These are phyloP conservation scores for Lasioglossum pauxillum DNA, from an alignment of 2,888 invertebrate species.

Conservation along the genomic window DNA sequence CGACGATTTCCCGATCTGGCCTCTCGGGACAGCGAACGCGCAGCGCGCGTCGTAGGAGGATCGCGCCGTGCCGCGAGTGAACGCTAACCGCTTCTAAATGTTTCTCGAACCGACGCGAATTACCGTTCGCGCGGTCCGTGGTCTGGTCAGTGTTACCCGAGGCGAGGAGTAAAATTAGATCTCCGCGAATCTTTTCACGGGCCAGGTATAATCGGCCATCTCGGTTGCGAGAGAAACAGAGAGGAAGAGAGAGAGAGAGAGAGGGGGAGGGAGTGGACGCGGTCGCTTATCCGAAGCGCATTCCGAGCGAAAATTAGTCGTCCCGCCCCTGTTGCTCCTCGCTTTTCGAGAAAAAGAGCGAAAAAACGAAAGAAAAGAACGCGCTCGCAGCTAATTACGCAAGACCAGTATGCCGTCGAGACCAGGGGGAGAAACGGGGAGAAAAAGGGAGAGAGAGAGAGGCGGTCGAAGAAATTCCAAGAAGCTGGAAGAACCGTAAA, in stretches of 20 bases:
- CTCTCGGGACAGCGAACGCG: conserved; percentile 9
- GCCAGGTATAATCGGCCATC: conserved; percentile 9
- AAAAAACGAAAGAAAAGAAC: conserved; percentile 26
- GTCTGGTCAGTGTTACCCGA: conserved; percentile 20
- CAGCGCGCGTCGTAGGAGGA: conserved; percentile 71
- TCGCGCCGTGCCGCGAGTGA: conserved; percentile 37
- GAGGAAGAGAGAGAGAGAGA: background rate
- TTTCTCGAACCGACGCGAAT: conserved; percentile 75
- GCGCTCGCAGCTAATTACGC: conserved; percentile 65
- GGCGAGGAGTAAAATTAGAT: conserved; percentile 24
- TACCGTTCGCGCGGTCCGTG: conserved; percentile 49
- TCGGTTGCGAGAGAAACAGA: background rate
- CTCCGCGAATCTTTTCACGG: background rate
- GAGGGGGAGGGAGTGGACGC: background rate
- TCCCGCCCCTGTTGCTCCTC: conserved; percentile 14
- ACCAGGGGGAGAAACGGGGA: background rate
- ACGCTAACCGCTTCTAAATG: conserved; percentile 77
- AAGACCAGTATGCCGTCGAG: conserved; percentile 55
- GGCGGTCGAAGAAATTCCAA: conserved; percentile 65
- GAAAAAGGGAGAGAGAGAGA: background rate
- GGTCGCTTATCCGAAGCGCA: conserved; percentile 45
- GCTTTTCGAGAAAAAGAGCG: conserved; percentile 5
- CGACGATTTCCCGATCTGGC: conserved; percentile 30
- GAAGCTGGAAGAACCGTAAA: conserved; percentile 71
- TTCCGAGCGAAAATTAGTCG: conserved; percentile 44